Evolutionary conservation across 2,113 vertebrate genomes (phyloP), one percentile per base, ranked within the genome.

Genomic region (Nothoprocta pentlandii): DNA sequence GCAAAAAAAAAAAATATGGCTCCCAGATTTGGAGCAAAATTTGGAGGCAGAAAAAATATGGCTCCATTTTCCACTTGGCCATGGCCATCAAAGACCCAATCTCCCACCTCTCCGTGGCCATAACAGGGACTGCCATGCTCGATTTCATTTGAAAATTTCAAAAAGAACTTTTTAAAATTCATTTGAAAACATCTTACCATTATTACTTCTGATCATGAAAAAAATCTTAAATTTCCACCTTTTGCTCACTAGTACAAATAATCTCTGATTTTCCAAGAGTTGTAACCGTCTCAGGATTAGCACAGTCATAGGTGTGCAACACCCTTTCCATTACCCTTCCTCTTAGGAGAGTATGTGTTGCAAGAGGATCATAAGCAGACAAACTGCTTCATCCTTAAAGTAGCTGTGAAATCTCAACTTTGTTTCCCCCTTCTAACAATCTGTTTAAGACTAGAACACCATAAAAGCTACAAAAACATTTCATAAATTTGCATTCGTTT

Each of bases 81-180:
- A 69, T n/a, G 2, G 1, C 26, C 39, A 53, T 41, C 4, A 42
- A 0, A 49, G 22, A n/a, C 30, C 26, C 63, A 12, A 0, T 11
- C 39, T 49, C 73, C 41, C 62, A 79, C 5, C 10, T 2, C 36
- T 8, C 36, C 20, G 64, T 21, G 6, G 12, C 14, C 53, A 70
- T 76, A 56, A 59, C 39, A 70, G 49, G 8, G 12, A 39, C 61
- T 36, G 25, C 25, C 66, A 62, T 69, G 7, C 15, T 69, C 77
- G 15, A 8, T 25, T 42, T 47, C 8, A 39, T 42, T 44, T 59
- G n/a, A 63, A 82, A 53, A 26, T 4, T 44, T 30, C 36, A 22
- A 53, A n/a, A 47, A 79, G 10, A 68, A 44, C 36, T 30, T 25
- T 49, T n/a, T 22, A 63, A 63, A 81, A 67, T 12, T 3, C 7